Evolutionary conservation across 1,140 invertebrate genomes (phyloP).

Genomic region (Stenopsyche tienmushanensis): DNA sequence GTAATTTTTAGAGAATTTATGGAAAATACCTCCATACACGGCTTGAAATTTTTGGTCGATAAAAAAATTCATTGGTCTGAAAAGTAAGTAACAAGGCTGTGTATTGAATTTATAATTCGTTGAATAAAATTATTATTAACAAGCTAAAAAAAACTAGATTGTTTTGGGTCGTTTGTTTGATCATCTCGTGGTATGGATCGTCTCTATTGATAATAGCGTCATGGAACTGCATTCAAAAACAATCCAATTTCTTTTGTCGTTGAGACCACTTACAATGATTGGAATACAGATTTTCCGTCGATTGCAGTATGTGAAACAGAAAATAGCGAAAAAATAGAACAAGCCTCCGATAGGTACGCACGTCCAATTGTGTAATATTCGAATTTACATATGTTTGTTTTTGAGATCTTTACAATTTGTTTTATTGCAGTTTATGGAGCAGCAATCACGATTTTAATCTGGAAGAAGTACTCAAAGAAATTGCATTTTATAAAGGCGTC

Average conservation of each 20-base stretch:
- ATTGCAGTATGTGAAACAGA: slow-evolving; percentile 66
- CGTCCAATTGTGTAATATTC: neutral
- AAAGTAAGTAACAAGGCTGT: slow-evolving; percentile 44
- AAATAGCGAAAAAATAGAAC: slow-evolving; percentile 60
- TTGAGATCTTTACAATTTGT: neutral
- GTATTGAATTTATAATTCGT: neutral
- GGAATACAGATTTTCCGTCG: slow-evolving; percentile 68
- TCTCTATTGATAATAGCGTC: slow-evolving; percentile 60
- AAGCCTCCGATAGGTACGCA: slow-evolving; percentile 59
- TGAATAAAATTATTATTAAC: neutral
- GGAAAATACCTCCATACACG: slow-evolving; percentile 56
- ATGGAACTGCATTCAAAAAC: slow-evolving; percentile 59
- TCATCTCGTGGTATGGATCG: slow-evolving; percentile 63
- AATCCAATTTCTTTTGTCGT: slow-evolving; percentile 69
- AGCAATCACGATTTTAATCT: slow-evolving; percentile 65
- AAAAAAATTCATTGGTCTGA: slow-evolving; percentile 56
- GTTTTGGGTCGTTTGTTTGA: slow-evolving; percentile 66
- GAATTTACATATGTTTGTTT: neutral
- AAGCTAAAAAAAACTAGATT: slow-evolving; percentile 45
- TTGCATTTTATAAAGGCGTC: slow-evolving; percentile 65
- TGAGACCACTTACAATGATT: slow-evolving; percentile 69
- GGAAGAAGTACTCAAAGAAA: slow-evolving; percentile 67
- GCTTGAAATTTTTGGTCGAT: slow-evolving; percentile 58
- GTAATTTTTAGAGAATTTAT: slow-evolving; percentile 44
- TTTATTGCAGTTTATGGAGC: slow-evolving; percentile 58